Base-by-base conservation (phyloP, 2,113 vertebrate species). In the Danio rerio region DNA sequence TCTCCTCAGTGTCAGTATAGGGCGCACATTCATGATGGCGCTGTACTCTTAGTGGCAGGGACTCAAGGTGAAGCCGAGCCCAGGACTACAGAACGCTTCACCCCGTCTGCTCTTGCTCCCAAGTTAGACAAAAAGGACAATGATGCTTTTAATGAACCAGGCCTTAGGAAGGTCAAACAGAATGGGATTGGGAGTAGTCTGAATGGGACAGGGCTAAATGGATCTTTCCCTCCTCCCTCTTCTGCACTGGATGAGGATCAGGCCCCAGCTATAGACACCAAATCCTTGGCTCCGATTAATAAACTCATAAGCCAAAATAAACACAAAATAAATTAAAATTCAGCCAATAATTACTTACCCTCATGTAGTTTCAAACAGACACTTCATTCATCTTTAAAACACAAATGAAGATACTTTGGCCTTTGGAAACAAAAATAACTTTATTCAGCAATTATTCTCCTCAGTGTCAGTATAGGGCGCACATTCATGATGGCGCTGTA, bases 261-360 rank as follows among this genome's bases (percentile, higher is more conserved):
- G 0, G 78, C 21, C 1, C 80, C 84, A 0, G 90, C 90, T 2
- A 93, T 99, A 0, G 96, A 97, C 91, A 97, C 95, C 0, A 93
- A 97, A 2, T 96, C 96, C 0, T 86, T 98, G 55, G 94, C 94
- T 15, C 96, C 97, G 0, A 96, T 98, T 88, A 95, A 96, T 86
- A 95, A 95, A 0, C 94, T 98, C 71, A 99, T 98, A 92, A 95
- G 81, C 81, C 97, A n/a, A n/a, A n/a, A n/a, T n/a, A n/a, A n/a
- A n/a, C n/a, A n/a, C n/a, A n/a, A n/a, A n/a, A n/a, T n/a, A n/a
- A n/a, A n/a, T n/a, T n/a, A n/a, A n/a, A n/a, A n/a, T n/a, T n/a
- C n/a, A n/a, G n/a, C n/a, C n/a, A n/a, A n/a, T n/a, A n/a, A n/a
- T n/a, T n/a, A n/a, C n/a, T n/a, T n/a, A n/a, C n/a, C n/a, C n/a